Conservation (phyloP, 2,113 vertebrate species). For the Vombatus ursinus region DNA sequence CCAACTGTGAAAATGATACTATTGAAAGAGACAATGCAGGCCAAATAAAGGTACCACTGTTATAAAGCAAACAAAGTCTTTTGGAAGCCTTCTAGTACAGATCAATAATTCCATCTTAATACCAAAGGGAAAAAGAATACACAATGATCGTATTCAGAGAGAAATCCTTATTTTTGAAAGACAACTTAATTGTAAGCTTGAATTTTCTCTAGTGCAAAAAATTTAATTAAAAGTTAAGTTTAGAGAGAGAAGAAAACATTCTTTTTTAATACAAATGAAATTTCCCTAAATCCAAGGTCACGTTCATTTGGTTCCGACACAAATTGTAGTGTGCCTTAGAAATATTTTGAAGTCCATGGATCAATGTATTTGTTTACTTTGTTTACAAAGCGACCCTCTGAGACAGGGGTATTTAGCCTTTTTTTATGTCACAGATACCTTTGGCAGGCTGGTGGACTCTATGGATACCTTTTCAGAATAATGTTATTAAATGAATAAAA, state of each 20-base stretch:
- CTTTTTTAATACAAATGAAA: constrained; percentile 30
- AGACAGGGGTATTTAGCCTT: constrained; percentile 51
- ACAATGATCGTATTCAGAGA: background rate
- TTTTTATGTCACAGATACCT: background rate
- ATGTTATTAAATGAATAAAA: background rate
- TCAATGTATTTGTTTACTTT: constrained; percentile 69
- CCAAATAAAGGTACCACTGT: constrained; percentile 30
- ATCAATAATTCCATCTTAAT: background rate
- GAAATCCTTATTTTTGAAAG: background rate
- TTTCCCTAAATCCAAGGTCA: constrained; percentile 35
- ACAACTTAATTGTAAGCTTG: background rate
- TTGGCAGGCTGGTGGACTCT: background rate
- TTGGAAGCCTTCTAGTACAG: constrained; percentile 16
- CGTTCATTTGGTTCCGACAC: background rate
- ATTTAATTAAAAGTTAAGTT: constrained; percentile 4
- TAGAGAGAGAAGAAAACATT: constrained; percentile 8
- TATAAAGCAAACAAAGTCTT: constrained; percentile 27
- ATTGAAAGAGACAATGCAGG: background rate
- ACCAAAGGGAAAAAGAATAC: background rate
- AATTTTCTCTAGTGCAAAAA: constrained; percentile 11
- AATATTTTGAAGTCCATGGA: constrained; percentile 55
- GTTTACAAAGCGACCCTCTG: constrained; percentile 40
- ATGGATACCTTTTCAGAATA: background rate
- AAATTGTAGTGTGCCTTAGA: constrained; percentile 50
- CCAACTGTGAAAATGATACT: constrained; percentile 35